Conservation (phyloP, 1,140 invertebrate species). For the Neotoxoptera formosana region DNA sequence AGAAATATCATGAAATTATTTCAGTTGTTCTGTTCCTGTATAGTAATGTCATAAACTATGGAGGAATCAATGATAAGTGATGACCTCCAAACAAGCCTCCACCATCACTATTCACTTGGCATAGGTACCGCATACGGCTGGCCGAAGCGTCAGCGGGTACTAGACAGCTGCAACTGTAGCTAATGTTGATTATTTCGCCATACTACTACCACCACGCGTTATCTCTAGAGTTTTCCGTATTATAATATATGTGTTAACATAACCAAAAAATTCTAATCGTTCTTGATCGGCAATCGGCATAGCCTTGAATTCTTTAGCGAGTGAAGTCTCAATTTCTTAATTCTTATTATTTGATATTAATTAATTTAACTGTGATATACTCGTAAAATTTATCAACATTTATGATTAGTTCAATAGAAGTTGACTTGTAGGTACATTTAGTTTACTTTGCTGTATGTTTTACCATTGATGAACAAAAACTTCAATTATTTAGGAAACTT, state of each 20-base stretch:
- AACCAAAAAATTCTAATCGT: not conserved
- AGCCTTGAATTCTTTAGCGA: not conserved
- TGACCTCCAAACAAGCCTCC: not conserved
- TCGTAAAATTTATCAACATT: not conserved
- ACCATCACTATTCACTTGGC: not conserved
- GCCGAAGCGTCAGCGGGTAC: too few species aligned
- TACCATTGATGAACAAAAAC: not conserved
- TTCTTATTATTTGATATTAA: not conserved
- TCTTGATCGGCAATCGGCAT: not conserved
- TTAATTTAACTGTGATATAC: not conserved
- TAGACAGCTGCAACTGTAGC: too few species aligned
- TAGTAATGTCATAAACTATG: not conserved
- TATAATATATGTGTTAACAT: conserved; percentile 2
- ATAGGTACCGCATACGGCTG: too few species aligned
- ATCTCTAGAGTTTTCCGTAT: not conserved
- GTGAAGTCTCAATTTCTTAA: not conserved
- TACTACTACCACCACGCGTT: not conserved
- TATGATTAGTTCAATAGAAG: not conserved
- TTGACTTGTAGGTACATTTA: not conserved
- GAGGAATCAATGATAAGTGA: not conserved
- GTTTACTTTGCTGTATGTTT: not conserved
- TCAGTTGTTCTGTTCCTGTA: not conserved
- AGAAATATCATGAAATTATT: not conserved
- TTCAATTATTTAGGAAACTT: not conserved
- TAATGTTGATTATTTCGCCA: not conserved